phyloP scores from a whole-genome alignment of 2,888 invertebrate species.

The Tenthredo mesomela region DNA sequence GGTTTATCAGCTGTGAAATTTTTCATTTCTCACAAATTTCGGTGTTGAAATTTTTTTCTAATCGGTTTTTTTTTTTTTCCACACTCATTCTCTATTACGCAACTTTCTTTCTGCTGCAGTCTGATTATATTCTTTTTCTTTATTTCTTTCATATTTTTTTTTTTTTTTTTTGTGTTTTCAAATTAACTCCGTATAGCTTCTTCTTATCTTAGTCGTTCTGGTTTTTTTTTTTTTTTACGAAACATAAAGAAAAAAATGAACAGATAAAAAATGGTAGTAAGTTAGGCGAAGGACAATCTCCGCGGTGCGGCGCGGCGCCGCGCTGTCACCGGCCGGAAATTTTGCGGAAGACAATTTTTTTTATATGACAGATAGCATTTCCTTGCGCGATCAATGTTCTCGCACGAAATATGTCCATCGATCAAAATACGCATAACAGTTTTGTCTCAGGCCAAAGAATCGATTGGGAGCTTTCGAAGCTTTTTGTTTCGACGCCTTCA shows the following conservation, averaged over 20 bases:
- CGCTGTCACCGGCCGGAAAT: constrained; percentile 22
- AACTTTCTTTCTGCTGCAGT: too few relatives aligned
- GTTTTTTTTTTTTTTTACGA: not conserved
- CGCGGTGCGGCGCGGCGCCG: not conserved
- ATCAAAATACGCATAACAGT: not conserved
- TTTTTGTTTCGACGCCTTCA: not conserved
- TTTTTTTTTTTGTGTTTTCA: not conserved
- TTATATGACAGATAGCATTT: constrained; percentile 23
- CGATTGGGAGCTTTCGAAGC: not conserved
- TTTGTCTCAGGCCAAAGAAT: not conserved
- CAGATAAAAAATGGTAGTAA: not conserved
- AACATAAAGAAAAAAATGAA: not conserved
- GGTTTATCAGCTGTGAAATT: constrained; percentile 1
- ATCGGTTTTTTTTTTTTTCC: not conserved
- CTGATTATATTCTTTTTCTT: not conserved
- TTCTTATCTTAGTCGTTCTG: not conserved
- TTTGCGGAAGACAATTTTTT: constrained; percentile 10
- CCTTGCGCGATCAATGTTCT: constrained; percentile 23
- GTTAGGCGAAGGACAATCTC: not conserved
- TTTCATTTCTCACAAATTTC: too few relatives aligned
- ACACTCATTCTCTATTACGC: not conserved
- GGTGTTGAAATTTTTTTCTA: not conserved
- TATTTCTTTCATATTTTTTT: not conserved
- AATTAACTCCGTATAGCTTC: not conserved
- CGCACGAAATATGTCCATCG: constrained; percentile 13